phyloP scores from a whole-genome alignment of 2,797 vertebrate species.

The Lithobates sylvaticus region DNA sequence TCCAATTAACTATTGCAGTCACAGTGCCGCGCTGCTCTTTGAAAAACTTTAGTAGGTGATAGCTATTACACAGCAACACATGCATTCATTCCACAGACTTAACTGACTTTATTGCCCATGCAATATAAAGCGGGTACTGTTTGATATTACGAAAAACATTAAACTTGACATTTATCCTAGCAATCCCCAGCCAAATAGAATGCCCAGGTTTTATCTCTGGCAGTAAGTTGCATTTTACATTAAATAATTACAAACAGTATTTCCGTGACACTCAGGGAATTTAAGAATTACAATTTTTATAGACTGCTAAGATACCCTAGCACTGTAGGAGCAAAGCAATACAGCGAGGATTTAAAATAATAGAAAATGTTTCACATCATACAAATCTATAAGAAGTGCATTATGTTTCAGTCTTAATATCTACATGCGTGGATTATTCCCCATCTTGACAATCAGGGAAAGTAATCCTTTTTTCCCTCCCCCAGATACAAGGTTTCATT shows the following conservation, averaged over 20 bases:
- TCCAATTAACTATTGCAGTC: constrained; percentile 62
- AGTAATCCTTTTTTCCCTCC: constrained; percentile 75
- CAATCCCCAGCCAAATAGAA: constrained; percentile 61
- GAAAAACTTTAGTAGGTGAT: constrained; percentile 60
- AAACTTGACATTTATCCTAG: constrained; percentile 63
- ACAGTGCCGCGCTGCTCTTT: constrained; percentile 36
- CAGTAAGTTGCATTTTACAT: constrained; percentile 62
- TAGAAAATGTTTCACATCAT: constrained; percentile 87
- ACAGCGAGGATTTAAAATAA: constrained; percentile 84
- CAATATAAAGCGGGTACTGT: constrained; percentile 44
- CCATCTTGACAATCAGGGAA: constrained; percentile 82
- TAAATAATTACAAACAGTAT: constrained; percentile 63
- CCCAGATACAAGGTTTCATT: constrained; percentile 79
- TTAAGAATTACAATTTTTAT: constrained; percentile 64
- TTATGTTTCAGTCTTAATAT: constrained; percentile 87
- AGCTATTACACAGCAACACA: constrained; percentile 40
- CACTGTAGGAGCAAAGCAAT: constrained; percentile 80
- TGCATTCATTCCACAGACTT: constrained; percentile 55
- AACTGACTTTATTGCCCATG: constrained; percentile 57
- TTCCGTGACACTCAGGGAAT: constrained; percentile 61
- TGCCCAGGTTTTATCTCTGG: constrained; percentile 58
- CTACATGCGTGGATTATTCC: constrained; percentile 84
- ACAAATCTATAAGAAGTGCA: constrained; percentile 83
- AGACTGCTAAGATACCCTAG: constrained; percentile 57
- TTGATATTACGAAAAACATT: constrained; percentile 60